phyloP scores from a whole-genome alignment of 64 coral and sea anemone species.

The Stichodactyla helianthus region DNA sequence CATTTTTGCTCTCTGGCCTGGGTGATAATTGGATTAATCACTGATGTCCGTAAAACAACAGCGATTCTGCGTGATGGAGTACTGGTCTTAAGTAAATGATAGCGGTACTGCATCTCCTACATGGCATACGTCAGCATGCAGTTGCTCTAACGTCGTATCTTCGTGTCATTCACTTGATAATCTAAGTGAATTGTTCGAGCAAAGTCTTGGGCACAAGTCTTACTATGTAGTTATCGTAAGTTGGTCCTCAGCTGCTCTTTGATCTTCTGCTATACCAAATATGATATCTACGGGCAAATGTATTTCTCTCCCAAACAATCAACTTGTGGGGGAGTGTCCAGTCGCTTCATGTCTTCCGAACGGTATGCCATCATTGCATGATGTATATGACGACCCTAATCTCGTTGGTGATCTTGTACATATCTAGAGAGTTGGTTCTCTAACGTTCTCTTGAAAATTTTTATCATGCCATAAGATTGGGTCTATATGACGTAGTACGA shows the following conservation, averaged over 20 bases:
- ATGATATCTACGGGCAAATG: slow-evolving; percentile 38
- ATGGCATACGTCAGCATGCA: slow-evolving; percentile 5
- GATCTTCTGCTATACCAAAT: slow-evolving; percentile 11
- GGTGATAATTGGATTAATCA: too few relatives aligned
- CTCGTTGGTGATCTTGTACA: slow-evolving; percentile 43
- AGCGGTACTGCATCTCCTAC: slow-evolving; percentile 40
- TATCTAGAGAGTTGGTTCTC: slow-evolving; percentile 42
- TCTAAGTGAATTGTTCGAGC: neutral
- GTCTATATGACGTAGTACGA: slow-evolving; percentile 21
- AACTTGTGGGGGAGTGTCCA: slow-evolving; percentile 8
- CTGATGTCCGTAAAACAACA: too few relatives aligned
- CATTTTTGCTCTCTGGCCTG: too few relatives aligned
- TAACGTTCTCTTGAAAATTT: slow-evolving; percentile 18
- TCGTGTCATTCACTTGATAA: slow-evolving; percentile 12
- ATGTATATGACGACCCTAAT: slow-evolving; percentile 51
- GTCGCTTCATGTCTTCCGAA: slow-evolving; percentile 38
- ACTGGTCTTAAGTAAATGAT: neutral
- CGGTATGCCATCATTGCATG: slow-evolving; percentile 48
- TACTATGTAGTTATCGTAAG: neutral
- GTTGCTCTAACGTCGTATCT: slow-evolving; percentile 32
- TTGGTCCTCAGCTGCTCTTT: neutral
- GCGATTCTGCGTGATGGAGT: too few relatives aligned
- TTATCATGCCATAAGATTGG: slow-evolving; percentile 19
- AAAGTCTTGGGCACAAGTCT: too few relatives aligned
- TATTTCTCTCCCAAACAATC: slow-evolving; percentile 47